These are phyloP conservation scores for Lycocorax pyrrhopterus DNA, from an alignment of 2,113 vertebrate genomes.

Conservation along the genomic window DNA sequence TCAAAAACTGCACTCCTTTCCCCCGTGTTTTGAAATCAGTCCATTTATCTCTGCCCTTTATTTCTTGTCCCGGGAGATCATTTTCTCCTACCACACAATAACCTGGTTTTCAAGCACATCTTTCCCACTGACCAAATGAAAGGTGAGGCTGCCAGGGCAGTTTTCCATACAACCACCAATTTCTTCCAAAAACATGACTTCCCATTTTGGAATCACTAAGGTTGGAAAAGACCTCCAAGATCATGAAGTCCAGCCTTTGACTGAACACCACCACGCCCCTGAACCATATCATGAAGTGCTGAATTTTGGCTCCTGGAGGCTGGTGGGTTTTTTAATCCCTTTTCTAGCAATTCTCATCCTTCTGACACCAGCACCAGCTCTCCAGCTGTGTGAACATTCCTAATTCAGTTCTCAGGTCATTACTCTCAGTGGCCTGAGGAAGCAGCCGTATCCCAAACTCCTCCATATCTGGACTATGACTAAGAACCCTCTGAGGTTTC, in stretches of 20 bases:
- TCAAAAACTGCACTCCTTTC: background rate
- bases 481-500: background rate
- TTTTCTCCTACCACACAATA: background rate
- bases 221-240: background rate
- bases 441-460: accelerated
- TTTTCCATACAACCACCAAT: background rate
- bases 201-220: background rate
- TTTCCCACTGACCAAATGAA: background rate
- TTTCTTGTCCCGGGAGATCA: background rate
- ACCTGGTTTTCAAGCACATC: background rate
- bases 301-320: background rate
- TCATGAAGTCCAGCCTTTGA: accelerated
- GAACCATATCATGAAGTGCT: background rate
- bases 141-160: background rate
- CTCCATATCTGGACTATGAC: background rate
- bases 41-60: background rate
- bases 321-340: background rate
- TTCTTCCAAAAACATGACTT: background rate
- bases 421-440: background rate
- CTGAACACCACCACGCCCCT: background rate
- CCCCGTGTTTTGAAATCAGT: background rate
- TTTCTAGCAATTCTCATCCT: background rate
- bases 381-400: background rate
- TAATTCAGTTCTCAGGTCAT: background rate
- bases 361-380: background rate